Conservation (phyloP, 2,797 vertebrate species). For the Thunnus albacares region DNA sequence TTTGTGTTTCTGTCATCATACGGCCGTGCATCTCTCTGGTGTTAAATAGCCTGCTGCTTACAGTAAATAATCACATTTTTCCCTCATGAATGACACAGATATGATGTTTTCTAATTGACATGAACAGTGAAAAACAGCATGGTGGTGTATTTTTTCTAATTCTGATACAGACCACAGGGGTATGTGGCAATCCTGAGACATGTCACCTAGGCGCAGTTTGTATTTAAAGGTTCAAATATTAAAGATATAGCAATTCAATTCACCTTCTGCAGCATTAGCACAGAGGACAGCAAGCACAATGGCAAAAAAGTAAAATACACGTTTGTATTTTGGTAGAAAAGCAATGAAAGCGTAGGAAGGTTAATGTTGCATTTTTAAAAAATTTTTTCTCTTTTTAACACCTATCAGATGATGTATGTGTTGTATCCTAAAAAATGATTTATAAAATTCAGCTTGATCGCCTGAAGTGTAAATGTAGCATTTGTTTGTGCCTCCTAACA, state of each 20-base stretch:
- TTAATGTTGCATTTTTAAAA: not conserved
- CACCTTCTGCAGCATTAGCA: not conserved
- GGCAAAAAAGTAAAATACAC: not conserved
- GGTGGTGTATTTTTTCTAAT: not conserved
- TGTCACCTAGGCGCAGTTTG: not conserved
- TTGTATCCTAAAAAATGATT: not conserved
- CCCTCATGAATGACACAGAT: slow-evolving; percentile 29
- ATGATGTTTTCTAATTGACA: slow-evolving; percentile 25
- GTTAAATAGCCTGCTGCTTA: slow-evolving; percentile 16
- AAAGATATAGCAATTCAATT: slow-evolving; percentile 7
- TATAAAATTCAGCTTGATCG: not conserved
- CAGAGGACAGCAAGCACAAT: not conserved
- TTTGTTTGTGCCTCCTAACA: not conserved
- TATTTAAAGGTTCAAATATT: slow-evolving; percentile 4
- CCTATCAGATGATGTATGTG: not conserved
- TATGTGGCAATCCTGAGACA: slow-evolving; percentile 15
- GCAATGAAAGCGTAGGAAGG: not conserved
- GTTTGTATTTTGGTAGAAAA: not conserved
- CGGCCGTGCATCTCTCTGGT: slow-evolving; percentile 18
- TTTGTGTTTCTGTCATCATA: slow-evolving; percentile 34
- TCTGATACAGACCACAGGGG: slow-evolving; percentile 9
- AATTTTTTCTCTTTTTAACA: not conserved
- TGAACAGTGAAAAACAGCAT: not conserved
- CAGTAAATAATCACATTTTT: not conserved
- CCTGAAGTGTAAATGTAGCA: not conserved